A percentile compares a stretch with the other conserved stretches of the same genome.
Evolutionary conservation across 2,797 vertebrate genomes (phyloP).

Genomic region (Cynopterus sphinx): DNA sequence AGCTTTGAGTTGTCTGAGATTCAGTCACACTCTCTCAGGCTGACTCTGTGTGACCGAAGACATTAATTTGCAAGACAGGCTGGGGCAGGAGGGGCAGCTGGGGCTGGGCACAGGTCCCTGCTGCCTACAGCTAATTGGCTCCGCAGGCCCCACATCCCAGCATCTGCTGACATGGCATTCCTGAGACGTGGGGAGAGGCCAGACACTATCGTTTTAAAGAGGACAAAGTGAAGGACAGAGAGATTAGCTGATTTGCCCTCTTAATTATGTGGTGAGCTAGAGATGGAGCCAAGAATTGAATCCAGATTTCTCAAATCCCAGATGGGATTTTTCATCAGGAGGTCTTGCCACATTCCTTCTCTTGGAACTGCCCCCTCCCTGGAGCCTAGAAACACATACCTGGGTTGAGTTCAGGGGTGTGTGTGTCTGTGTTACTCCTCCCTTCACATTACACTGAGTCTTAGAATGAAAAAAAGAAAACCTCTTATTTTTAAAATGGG

Average conservation of each 20-base stretch:
- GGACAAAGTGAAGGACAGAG: constrained; percentile 75
- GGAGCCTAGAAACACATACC: constrained; percentile 55
- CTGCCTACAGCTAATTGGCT: constrained; percentile 58
- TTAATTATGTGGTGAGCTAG: constrained; percentile 74
- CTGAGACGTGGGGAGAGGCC: constrained; percentile 68
- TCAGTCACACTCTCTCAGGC: constrained; percentile 29
- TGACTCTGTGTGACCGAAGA: constrained; percentile 54
- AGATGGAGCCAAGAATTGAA: constrained; percentile 76
- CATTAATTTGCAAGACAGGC: constrained; percentile 68
- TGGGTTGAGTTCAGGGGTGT: constrained; percentile 47
- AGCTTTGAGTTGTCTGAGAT: constrained; percentile 45
- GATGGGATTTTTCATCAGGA: constrained; percentile 72
- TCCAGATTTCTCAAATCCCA: constrained; percentile 77
- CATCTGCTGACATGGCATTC: constrained; percentile 75
- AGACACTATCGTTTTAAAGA: constrained; percentile 71
- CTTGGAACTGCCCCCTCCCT: neutral
- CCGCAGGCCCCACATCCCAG: neutral
- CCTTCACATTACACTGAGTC: neutral
- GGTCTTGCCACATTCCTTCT: constrained; percentile 66
- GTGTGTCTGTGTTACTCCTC: neutral
- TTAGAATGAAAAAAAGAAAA: neutral
- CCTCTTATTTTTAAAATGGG: neutral
- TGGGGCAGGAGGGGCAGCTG: constrained; percentile 23
- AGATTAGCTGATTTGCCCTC: constrained; percentile 75
- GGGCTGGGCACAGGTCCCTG: constrained; percentile 37